Evolutionary conservation across 2,888 invertebrate species (phyloP).

Genomic region (Strigamia crassipes): DNA sequence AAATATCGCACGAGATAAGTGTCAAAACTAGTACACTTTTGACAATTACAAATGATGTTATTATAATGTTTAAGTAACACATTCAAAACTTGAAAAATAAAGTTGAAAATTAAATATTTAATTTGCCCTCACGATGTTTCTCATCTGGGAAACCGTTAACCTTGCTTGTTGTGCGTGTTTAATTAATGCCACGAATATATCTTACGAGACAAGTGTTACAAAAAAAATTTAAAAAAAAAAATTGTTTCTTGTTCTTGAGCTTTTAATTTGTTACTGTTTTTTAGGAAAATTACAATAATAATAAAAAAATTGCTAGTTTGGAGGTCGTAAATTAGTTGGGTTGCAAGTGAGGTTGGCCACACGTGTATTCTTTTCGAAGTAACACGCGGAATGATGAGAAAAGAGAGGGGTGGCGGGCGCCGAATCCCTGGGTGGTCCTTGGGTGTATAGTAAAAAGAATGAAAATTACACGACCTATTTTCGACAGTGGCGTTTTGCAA

Average conservation of each 20-base stretch:
- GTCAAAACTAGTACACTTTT: no score
- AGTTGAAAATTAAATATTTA: no score
- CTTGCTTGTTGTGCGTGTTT: neutral
- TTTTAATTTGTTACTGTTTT: neutral
- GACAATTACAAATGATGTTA: no score
- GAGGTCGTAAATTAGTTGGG: neutral
- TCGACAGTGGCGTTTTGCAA: conserved; percentile 8
- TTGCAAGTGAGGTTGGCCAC: neutral
- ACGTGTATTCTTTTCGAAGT: conserved; percentile 1
- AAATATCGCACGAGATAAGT: no score
- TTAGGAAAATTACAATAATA: neutral
- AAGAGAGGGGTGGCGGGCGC: neutral
- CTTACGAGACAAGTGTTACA: neutral
- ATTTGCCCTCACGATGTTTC: neutral
- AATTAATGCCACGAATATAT: neutral
- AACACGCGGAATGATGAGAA: conserved; percentile 8
- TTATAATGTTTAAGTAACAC: no score
- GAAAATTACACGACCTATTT: conserved; percentile 17
- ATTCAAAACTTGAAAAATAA: no score
- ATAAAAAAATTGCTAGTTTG: neutral
- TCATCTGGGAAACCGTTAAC: neutral
- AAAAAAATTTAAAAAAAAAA: no score
- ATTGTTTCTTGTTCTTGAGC: neutral
- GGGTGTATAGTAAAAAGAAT: neutral
- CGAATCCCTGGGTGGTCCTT: conserved; percentile 16